These are phyloP conservation scores for Drosophila serrata DNA, from an alignment of 1,140 invertebrate genomes.

Conservation along the genomic window DNA sequence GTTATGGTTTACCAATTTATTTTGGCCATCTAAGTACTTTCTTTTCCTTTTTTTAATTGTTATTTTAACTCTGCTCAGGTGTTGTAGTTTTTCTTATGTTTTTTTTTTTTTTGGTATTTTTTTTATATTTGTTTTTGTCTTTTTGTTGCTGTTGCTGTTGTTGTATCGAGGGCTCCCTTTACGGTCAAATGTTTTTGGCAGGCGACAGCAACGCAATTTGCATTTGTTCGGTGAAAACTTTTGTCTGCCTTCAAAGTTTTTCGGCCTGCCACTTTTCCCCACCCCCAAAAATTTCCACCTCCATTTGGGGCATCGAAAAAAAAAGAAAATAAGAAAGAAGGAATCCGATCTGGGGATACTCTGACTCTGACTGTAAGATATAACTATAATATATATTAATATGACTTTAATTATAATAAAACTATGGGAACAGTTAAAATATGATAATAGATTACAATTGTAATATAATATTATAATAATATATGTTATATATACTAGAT, in stretches of 20 bases:
- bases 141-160: constrained; percentile 10
- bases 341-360: background rate
- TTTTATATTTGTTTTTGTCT: background rate
- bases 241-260: constrained; percentile 62
- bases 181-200: constrained; percentile 70
- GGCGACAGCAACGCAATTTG: constrained; percentile 68
- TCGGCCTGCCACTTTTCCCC: constrained; percentile 45
- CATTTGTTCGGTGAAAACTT: constrained; percentile 48
- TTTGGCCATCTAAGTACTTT: background rate
- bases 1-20: background rate
- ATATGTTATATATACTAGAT: too few species aligned
- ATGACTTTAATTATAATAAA: background rate
- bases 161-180: constrained; percentile 50
- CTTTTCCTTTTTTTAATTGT: background rate
- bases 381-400: background rate
- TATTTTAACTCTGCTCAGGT: constrained; percentile 10
- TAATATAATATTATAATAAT: background rate
- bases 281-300: background rate
- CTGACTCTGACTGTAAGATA: background rate
- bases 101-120: background rate
- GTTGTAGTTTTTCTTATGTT: constrained; percentile 14
- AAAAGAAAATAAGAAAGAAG: background rate
- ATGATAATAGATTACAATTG: background rate
- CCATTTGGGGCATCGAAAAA: constrained; percentile 6
- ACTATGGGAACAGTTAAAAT: background rate